Percentiles rank a stretch among this genome's conserved stretches.
phyloP scores from a whole-genome alignment of 2,888 invertebrate genomes.

The Erynnis tages region DNA sequence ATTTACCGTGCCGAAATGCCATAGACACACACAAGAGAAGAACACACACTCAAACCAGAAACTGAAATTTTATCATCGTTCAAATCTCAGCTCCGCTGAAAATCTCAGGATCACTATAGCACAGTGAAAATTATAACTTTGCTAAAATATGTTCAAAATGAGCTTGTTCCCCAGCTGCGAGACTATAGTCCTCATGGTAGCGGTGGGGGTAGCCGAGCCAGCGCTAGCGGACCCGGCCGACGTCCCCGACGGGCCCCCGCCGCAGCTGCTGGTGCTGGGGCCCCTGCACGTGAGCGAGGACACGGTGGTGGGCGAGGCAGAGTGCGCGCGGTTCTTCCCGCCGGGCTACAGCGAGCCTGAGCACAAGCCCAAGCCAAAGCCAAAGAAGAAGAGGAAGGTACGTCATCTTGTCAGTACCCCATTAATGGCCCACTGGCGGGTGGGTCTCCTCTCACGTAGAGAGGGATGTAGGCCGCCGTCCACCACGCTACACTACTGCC shows the following conservation, averaged over 20 bases:
- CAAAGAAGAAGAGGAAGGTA: conserved; percentile 81
- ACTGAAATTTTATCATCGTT: no score
- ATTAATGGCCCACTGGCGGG: no score
- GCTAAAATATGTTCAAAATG: background rate
- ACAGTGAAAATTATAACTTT: no score
- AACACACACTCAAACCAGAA: no score
- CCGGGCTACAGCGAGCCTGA: conserved; percentile 82
- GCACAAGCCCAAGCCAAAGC: conserved; percentile 62
- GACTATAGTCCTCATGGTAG: conserved; percentile 85
- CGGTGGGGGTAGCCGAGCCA: conserved; percentile 83
- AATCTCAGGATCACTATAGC: no score
- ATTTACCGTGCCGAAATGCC: no score
- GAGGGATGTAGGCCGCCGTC: no score
- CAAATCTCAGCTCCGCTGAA: no score
- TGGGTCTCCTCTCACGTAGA: no score
- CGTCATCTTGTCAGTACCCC: no score
- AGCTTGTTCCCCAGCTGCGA: conserved; percentile 77
- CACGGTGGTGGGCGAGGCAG: conserved; percentile 82
- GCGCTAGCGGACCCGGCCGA: conserved; percentile 82
- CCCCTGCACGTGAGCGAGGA: conserved; percentile 87
- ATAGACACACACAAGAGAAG: no score
- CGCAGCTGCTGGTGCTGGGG: conserved; percentile 83
- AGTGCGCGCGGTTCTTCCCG: conserved; percentile 86
- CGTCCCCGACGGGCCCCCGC: conserved; percentile 84
- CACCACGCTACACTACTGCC: no score